Evolutionary conservation across 2,888 invertebrate genomes (phyloP).

Genomic region (Meandrusa payeni): DNA sequence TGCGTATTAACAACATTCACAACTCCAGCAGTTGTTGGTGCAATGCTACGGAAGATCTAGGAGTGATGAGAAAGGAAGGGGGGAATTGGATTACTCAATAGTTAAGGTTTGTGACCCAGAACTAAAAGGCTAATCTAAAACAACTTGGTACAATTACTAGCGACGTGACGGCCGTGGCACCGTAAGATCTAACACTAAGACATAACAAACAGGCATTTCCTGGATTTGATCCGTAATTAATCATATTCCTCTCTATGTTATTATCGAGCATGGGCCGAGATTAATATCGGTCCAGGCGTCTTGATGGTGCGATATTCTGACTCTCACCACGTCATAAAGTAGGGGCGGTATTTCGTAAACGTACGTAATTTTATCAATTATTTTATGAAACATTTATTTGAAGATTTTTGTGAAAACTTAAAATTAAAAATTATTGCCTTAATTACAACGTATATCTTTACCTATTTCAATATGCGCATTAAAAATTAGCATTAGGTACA

Average conservation of each 20-base stretch:
- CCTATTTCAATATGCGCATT: too few species aligned
- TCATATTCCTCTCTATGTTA: constrained; percentile 7
- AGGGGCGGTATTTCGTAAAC: neutral
- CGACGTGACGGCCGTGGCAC: neutral
- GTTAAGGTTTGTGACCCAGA: too few species aligned
- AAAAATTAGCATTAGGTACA: too few species aligned
- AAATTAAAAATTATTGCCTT: too few species aligned
- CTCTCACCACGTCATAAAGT: constrained; percentile 22
- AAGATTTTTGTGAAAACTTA: too few species aligned
- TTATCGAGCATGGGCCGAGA: constrained; percentile 2
- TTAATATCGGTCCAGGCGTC: constrained; percentile 10
- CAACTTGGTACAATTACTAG: neutral
- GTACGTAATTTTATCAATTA: neutral
- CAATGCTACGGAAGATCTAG: too few species aligned
- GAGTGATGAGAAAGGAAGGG: too few species aligned
- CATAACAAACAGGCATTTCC: constrained; percentile 2
- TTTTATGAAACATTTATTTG: too few species aligned
- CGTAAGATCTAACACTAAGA: neutral
- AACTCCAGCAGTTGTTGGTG: too few species aligned
- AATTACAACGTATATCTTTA: too few species aligned
- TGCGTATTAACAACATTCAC: too few species aligned
- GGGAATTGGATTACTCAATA: too few species aligned
- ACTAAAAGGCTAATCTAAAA: neutral
- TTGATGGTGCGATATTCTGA: constrained; percentile 18
- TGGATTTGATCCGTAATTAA: constrained; percentile 13